Evolutionary conservation across 2,797 vertebrate species (phyloP), one percentile per base, ranked within the genome.

Genomic region (Cryptoblepharus egeriae): DNA sequence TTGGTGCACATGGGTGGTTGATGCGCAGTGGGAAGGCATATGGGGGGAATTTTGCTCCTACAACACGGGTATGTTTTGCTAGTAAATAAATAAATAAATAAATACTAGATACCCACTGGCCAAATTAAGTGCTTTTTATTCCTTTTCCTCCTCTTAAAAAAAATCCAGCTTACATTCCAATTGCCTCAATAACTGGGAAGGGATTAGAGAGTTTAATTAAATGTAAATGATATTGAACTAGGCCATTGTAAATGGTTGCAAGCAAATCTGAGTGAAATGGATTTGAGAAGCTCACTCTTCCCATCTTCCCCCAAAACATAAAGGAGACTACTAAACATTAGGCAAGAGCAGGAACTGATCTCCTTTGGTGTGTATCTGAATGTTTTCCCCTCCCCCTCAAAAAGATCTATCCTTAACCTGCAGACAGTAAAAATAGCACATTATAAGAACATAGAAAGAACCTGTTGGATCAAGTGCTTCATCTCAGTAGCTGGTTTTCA

Each of bases 51-150:
- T n/a, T n/a, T n/a, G n/a, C n/a, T n/a, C n/a, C n/a, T n/a, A n/a
- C n/a, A n/a, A n/a, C n/a, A n/a, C n/a, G n/a, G n/a, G n/a, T n/a
- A n/a, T n/a, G n/a, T n/a, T n/a, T n/a, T n/a, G n/a, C n/a, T n/a
- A n/a, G n/a, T n/a, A n/a, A n/a, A n/a, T n/a, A n/a, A 52, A 18
- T 52, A 52, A 52, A 16, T 63, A 6, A 30, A 75, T 32, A 22
- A 49, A 26, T 12, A 6, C 52, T 77, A 32, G 30, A 49, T 65
- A 35, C 26, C 22, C 61, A 35, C 37, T 61, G 60, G 37, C 32
- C 61, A 77, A 77, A 77, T 77, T 35, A 65, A 22, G 61, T 52
- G 75, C 61, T 65, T 77, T 77, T 52, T 52, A 32, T 49, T 26
- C 42, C n/a, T 77, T 64, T 64, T n/a, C 39, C 12, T n/a, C 37